phyloP scores from a whole-genome alignment of 2,797 vertebrate genomes.

The Melanotaenia parkinsoni region DNA sequence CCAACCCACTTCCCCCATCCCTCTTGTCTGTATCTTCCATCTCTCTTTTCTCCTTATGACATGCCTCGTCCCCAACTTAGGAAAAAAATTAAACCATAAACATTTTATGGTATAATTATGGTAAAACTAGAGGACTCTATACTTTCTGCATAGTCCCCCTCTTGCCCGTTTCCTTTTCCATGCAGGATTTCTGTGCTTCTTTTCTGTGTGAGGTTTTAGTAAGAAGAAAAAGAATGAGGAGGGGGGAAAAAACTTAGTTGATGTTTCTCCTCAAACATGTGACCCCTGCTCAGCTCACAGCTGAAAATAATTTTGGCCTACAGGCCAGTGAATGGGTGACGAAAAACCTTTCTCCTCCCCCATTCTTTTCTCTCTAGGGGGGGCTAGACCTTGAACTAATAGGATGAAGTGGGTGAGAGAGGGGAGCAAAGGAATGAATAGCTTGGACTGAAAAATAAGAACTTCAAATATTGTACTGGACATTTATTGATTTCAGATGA shows the following conservation, averaged over 20 bases:
- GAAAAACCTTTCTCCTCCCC: conserved; percentile 63
- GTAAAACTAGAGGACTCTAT: conserved; percentile 49
- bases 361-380: conserved; percentile 41
- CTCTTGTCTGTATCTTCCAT: conserved; percentile 37
- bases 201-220: conserved; percentile 56
- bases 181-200: conserved; percentile 58
- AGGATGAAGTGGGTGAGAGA: conserved; percentile 2
- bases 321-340: conserved; percentile 66
- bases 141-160: conserved; percentile 51
- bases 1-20: conserved; percentile 11
- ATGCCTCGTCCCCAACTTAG: conserved; percentile 43
- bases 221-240: conserved; percentile 53
- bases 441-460: conserved; percentile 37
- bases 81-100: conserved; percentile 45
- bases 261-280: conserved; percentile 82
- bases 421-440: conserved; percentile 41
- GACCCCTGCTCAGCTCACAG: conserved; percentile 79
- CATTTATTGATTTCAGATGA: conserved; percentile 15
- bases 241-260: conserved; percentile 59
- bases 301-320: conserved; percentile 85
- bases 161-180: conserved; percentile 17
- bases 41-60: conserved; percentile 39
- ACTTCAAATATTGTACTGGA: conserved; percentile 25
- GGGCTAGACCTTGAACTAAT: conserved; percentile 38
- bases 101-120: conserved; percentile 4